Evolutionary conservation across 2,888 invertebrate species (phyloP).

Genomic region (Acrocera orbiculus): DNA sequence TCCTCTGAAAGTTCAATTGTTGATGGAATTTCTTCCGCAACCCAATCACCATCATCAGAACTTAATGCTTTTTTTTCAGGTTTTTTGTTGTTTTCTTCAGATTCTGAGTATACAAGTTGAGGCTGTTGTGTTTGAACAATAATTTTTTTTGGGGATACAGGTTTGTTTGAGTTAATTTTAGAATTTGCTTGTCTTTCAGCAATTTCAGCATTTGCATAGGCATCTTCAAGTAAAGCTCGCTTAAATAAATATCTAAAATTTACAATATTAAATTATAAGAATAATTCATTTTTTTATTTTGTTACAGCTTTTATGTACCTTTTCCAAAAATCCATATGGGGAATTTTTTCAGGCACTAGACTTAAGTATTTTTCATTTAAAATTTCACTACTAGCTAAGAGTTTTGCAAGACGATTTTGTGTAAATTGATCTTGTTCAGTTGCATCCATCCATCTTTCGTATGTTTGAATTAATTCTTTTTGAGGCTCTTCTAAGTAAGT

Average conservation of each 20-base stretch:
- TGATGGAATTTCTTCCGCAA: constrained; percentile 44
- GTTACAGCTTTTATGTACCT: constrained; percentile 29
- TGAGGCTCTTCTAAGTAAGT: constrained; percentile 55
- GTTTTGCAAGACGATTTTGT: constrained; percentile 40
- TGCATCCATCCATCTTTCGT: constrained; percentile 40
- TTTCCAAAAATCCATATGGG: constrained; percentile 64
- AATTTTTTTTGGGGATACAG: constrained; percentile 9
- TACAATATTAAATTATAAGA: not conserved
- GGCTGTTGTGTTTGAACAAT: constrained; percentile 14
- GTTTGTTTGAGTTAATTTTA: constrained; percentile 8
- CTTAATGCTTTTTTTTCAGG: constrained; percentile 11
- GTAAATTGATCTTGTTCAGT: constrained; percentile 35
- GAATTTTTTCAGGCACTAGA: constrained; percentile 52
- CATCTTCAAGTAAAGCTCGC: constrained; percentile 57
- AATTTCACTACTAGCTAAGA: constrained; percentile 37
- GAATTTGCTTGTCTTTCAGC: constrained; percentile 32
- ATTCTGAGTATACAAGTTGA: constrained; percentile 14
- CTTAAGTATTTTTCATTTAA: constrained; percentile 29
- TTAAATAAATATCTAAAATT: constrained; percentile 53
- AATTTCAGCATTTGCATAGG: constrained; percentile 48
- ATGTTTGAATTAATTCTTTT: constrained; percentile 34
- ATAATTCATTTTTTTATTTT: not conserved
- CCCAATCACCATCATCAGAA: constrained; percentile 32
- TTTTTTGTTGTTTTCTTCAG: constrained; percentile 12
- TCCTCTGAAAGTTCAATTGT: constrained; percentile 52